These are phyloP conservation scores for Sisor rabdophorus DNA, from an alignment of 2,113 vertebrate species.

Conservation along the genomic window DNA sequence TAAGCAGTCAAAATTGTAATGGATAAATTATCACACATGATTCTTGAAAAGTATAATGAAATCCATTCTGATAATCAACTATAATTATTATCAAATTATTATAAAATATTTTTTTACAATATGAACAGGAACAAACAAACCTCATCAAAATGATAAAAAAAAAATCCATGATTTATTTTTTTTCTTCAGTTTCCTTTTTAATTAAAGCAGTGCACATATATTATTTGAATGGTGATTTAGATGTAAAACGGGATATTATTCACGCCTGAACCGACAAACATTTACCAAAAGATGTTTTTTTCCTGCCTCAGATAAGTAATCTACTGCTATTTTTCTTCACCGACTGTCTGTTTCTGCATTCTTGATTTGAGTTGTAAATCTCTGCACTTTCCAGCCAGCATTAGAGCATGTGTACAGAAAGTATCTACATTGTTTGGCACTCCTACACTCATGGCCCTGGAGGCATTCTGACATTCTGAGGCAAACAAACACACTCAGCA, in stretches of 20 bases:
- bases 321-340: slow-evolving; percentile 2
- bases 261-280: slow-evolving; percentile 16
- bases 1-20: too few relatives aligned
- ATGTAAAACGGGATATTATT: slow-evolving; percentile 11
- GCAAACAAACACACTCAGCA: slow-evolving; percentile 44
- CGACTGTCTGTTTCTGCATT: slow-evolving; percentile 26
- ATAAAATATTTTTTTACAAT: not conserved
- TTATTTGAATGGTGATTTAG: not conserved
- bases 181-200: too few relatives aligned
- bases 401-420: slow-evolving; percentile 36
- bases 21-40: too few relatives aligned
- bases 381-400: slow-evolving; percentile 25
- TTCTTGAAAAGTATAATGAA: not conserved
- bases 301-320: not conserved
- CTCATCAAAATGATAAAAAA: not conserved
- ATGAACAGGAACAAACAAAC: not conserved
- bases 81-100: not conserved
- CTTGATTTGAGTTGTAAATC: slow-evolving; percentile 41
- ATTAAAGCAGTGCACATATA: slow-evolving; percentile 13
- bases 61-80: not conserved
- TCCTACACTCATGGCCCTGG: slow-evolving; percentile 27
- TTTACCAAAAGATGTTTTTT: not conserved
- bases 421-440: slow-evolving; percentile 36
- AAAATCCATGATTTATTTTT: slow-evolving; percentile 13
- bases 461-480: slow-evolving; percentile 44